phyloP scores from a whole-genome alignment of 2,888 invertebrate genomes.

The Cataglyphis livida region DNA sequence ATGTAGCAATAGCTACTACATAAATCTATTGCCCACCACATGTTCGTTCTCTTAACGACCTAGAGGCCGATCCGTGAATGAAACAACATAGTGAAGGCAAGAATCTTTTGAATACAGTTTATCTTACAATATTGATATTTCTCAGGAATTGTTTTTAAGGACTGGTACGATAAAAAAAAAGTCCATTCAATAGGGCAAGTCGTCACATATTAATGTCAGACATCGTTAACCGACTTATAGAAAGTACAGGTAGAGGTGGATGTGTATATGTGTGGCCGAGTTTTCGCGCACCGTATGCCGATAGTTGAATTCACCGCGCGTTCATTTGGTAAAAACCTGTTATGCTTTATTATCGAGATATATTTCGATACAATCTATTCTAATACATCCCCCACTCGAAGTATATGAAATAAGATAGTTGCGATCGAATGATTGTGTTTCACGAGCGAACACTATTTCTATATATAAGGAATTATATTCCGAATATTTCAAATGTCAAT shows the following conservation, averaged over 20 bases:
- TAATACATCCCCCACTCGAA: not conserved
- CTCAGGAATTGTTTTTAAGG: conserved; percentile 5
- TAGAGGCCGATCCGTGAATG: conserved; percentile 28
- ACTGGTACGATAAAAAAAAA: not conserved
- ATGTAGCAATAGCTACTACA: conserved; percentile 34
- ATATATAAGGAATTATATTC: not conserved
- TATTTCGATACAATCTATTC: not conserved
- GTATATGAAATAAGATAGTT: not conserved
- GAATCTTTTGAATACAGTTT: not conserved
- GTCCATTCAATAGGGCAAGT: conserved; percentile 9
- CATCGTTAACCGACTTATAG: conserved; percentile 16
- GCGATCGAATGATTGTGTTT: not conserved
- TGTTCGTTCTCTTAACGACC: conserved; percentile 28
- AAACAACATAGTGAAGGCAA: conserved; percentile 7
- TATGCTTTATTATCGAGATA: conserved; percentile 18
- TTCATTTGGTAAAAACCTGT: conserved; percentile 15
- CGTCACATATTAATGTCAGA: conserved; percentile 24
- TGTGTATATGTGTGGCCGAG: conserved; percentile 2
- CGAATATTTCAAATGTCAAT: not conserved
- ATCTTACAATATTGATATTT: not conserved
- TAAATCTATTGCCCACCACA: conserved; percentile 6
- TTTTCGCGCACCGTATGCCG: not conserved
- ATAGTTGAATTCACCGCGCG: conserved; percentile 8
- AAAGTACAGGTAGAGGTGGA: conserved; percentile 5
- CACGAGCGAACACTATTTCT: not conserved